These are phyloP conservation scores for Paguma larvata DNA, from an alignment of 2,797 vertebrate genomes.

Conservation along the genomic window DNA sequence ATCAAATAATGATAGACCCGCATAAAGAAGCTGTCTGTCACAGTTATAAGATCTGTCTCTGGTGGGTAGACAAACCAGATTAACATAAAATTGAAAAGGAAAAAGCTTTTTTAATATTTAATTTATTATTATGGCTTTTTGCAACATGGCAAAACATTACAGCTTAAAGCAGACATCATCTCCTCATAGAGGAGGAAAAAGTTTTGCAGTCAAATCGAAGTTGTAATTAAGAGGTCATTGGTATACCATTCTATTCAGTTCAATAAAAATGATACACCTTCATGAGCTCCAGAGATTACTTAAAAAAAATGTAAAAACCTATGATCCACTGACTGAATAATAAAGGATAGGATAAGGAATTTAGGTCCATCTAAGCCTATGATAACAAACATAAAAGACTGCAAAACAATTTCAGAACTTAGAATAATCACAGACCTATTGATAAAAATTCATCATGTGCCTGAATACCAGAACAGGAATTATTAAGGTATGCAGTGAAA, in stretches of 20 bases:
- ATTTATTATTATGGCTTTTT: slow-evolving; percentile 96
- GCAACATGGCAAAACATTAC: slow-evolving; percentile 94
- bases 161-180: slow-evolving; percentile 93
- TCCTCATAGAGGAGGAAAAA: slow-evolving; percentile 96
- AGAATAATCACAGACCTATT: slow-evolving; percentile 82
- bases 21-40: slow-evolving; percentile 91
- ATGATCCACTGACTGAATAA: slow-evolving; percentile 68
- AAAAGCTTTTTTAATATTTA: slow-evolving; percentile 88
- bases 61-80: slow-evolving; percentile 88
- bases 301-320: slow-evolving; percentile 44
- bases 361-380: slow-evolving; percentile 76
- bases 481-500: slow-evolving; percentile 81
- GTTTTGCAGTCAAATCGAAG: slow-evolving; percentile 92
- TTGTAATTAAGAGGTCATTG: slow-evolving; percentile 83
- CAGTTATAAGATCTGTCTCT: slow-evolving; percentile 90
- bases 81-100: slow-evolving; percentile 86
- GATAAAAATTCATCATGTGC: slow-evolving; percentile 83
- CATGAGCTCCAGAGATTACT: slow-evolving; percentile 79
- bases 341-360: slow-evolving; percentile 66
- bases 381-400: slow-evolving; percentile 88
- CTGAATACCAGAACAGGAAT: slow-evolving; percentile 81
- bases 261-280: slow-evolving; percentile 79
- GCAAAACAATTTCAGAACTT: slow-evolving; percentile 89
- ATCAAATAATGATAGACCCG: slow-evolving; percentile 89
- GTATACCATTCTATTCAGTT: slow-evolving; percentile 82